These are phyloP conservation scores for Urocitellus parryii DNA, from an alignment of 2,113 vertebrate species.

Conservation along the genomic window DNA sequence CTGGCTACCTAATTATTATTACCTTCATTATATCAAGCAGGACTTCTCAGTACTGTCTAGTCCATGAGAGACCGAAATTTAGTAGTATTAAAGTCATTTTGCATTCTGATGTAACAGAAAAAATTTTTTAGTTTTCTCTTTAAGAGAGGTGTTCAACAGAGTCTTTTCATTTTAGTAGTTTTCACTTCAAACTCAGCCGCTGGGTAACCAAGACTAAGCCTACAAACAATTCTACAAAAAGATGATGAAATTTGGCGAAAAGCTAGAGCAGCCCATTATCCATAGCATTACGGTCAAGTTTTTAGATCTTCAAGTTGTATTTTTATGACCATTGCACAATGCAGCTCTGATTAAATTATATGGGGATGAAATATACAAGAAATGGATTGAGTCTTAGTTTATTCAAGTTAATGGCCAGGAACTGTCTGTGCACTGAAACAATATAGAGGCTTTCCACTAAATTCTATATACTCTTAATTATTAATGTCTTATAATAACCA, in stretches of 20 bases:
- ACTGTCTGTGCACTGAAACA: neutral
- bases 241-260: neutral
- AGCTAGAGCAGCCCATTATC: neutral
- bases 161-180: neutral
- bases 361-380: neutral
- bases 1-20: neutral
- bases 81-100: neutral
- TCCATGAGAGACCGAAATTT: neutral
- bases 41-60: neutral
- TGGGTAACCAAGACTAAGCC: neutral
- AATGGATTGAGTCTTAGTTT: neutral
- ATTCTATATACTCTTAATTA: neutral
- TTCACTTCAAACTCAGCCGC: neutral
- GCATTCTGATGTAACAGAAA: neutral
- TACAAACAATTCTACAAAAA: neutral
- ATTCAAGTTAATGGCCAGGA: neutral
- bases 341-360: neutral
- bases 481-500: slow-evolving; percentile 19
- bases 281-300: neutral
- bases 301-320: neutral
- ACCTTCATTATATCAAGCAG: neutral
- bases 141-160: neutral
- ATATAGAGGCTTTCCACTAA: neutral
- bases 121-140: neutral
- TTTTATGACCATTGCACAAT: neutral